phyloP scores from a whole-genome alignment of 2,113 vertebrate genomes.

The Muntiacus reevesi region DNA sequence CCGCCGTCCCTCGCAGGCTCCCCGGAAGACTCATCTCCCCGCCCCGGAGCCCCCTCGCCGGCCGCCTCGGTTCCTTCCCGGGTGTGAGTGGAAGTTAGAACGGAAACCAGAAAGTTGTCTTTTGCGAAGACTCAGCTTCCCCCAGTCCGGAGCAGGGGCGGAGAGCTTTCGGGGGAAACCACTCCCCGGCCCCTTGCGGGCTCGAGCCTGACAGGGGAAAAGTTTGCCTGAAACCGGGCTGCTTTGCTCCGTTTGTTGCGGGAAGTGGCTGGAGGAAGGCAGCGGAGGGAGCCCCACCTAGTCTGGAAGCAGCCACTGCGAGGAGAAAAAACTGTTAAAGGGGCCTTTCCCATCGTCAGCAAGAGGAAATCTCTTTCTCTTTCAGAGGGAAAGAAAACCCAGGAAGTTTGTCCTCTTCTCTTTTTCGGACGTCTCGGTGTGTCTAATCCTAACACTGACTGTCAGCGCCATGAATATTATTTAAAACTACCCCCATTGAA shows the following conservation, averaged over 20 bases:
- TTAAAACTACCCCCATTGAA: background rate
- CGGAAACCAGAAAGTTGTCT: conserved; percentile 81
- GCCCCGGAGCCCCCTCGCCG: background rate
- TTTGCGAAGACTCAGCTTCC: conserved; percentile 16
- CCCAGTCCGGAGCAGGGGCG: background rate
- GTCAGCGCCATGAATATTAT: conserved; percentile 22
- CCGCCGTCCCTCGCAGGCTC: background rate
- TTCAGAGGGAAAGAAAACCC: conserved; percentile 24
- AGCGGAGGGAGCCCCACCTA: conserved; percentile 80
- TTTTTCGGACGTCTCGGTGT: conserved; percentile 32
- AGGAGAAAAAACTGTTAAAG: conserved; percentile 55
- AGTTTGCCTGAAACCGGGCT: conserved; percentile 66
- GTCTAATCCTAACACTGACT: conserved; percentile 3
- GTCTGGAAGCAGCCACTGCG: conserved; percentile 67
- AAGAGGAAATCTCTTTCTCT: conserved; percentile 57
- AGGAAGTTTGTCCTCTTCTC: conserved; percentile 64
- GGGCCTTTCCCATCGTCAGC: conserved; percentile 67
- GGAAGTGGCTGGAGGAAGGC: conserved; percentile 76
- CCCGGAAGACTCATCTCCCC: background rate
- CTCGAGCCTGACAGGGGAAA: conserved; percentile 63
- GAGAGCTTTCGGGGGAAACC: conserved; percentile 46
- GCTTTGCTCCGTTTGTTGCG: conserved; percentile 66
- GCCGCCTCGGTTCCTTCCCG: background rate
- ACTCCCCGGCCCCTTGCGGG: conserved; percentile 60
- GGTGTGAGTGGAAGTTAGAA: conserved; percentile 77